Evolutionary conservation across 2,888 invertebrate species (phyloP), one percentile per base, ranked within the genome.

Genomic region (Myathropa florea): DNA sequence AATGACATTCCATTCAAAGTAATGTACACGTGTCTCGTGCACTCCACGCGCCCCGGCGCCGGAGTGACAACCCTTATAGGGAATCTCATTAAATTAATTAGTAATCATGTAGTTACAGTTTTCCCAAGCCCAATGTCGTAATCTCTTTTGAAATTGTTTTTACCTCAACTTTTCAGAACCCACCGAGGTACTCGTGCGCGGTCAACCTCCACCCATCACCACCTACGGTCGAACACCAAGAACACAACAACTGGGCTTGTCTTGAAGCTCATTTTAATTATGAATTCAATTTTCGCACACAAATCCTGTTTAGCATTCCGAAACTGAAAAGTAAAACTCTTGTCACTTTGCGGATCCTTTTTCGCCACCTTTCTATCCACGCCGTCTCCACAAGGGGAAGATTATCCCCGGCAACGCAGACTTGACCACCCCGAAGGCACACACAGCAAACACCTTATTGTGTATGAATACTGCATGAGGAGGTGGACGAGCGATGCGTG

Each of bases 371-470:
- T 9, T n/a, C n/a, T n/a, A n/a, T n/a, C 71, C 7, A 1, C 14
- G 24, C n/a, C n/a, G 21, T n/a, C 57, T 12, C 28, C 14, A 26
- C 53, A 30, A 53, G 39, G 39, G 3, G 39, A 53, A 61, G 60
- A 53, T 67, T 59, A 70, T 64, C 76, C 71, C 33, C 60, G n/a
- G 6, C 28, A 7, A 28, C 30, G 36, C 28, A 18, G 63, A 59
- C 23, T 75, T 46, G 63, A 68, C 73, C 73, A 63, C 30, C 21
- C 26, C n/a, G 9, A 14, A 12, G 60, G 53, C 68, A 46, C 53
- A 55, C 70, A 70, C 24, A 68, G 70, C 53, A 75, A 76, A 79
- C 79, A 84, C 83, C 70, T 83, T 79, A 75, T 84, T 70, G 80
- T 71, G 75, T 80, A 71, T 84, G 80, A 72, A 84, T 71, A 76